phyloP scores from a whole-genome alignment of 2,888 invertebrate genomes.

The Mythimna loreyi region DNA sequence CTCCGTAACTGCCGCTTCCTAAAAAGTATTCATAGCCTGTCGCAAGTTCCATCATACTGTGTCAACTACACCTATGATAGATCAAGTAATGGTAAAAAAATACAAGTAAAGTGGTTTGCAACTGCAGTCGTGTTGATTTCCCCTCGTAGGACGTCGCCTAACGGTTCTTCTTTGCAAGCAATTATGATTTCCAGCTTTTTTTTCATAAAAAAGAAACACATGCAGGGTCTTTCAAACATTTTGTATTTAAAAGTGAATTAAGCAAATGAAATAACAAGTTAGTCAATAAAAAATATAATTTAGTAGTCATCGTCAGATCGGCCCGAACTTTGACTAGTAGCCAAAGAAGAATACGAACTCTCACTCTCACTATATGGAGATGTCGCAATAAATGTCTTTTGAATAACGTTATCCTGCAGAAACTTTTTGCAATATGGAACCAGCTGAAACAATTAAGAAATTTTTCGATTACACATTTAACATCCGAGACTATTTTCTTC shows the following conservation, averaged over 20 bases:
- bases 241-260: background rate
- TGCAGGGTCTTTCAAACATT: background rate
- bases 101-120: too few relatives aligned
- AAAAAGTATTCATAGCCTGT: too few relatives aligned
- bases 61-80: too few relatives aligned
- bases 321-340: background rate
- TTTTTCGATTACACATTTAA: background rate
- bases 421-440: conserved; percentile 80
- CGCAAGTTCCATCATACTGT: too few relatives aligned
- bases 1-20: too few relatives aligned
- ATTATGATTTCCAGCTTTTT: too few relatives aligned
- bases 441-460: conserved; percentile 70
- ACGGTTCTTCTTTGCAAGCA: too few relatives aligned
- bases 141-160: too few relatives aligned
- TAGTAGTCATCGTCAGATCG: background rate
- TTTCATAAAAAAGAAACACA: background rate
- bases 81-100: background rate
- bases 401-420: conserved; percentile 76
- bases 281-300: background rate
- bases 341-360: background rate
- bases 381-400: conserved; percentile 68
- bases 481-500: too few relatives aligned
- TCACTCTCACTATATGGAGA: conserved; percentile 15
- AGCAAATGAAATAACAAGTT: background rate
- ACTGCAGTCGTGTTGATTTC: too few relatives aligned